Evolutionary conservation across 2,888 invertebrate genomes (phyloP).

Genomic region (Agrochola lychnidis): DNA sequence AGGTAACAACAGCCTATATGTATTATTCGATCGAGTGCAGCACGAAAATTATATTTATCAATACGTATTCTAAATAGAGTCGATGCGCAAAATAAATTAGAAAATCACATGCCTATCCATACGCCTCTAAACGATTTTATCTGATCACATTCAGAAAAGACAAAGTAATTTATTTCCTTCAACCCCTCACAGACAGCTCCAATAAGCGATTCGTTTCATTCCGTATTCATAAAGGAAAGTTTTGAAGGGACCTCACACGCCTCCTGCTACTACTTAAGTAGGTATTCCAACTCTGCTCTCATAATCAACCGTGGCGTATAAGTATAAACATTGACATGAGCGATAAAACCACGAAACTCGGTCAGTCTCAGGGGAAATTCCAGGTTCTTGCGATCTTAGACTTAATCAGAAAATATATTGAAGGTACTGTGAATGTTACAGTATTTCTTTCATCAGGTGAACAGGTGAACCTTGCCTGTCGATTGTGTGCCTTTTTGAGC

Average conservation of each 20-base stretch:
- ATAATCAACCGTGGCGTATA: conserved; percentile 69
- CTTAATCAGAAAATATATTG: conserved; percentile 75
- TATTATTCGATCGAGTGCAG: background rate
- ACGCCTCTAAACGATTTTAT: background rate
- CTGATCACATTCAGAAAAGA: conserved; percentile 24
- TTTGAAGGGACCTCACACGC: conserved; percentile 43
- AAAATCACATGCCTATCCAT: background rate
- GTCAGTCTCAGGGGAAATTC: conserved; percentile 79
- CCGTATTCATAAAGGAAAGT: conserved; percentile 61
- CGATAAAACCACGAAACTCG: conserved; percentile 75
- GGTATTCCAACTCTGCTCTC: conserved; percentile 49
- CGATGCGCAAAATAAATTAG: background rate
- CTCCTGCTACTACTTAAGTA: conserved; percentile 7
- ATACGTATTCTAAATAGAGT: background rate
- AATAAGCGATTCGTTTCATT: conserved; percentile 52
- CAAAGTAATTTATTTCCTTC: conserved; percentile 26
- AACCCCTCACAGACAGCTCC: conserved; percentile 19
- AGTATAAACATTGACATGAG: conserved; percentile 75
- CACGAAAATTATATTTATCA: background rate
- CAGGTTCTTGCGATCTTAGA: conserved; percentile 72
- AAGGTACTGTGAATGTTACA: conserved; percentile 49
- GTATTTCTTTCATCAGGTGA: conserved; percentile 69
- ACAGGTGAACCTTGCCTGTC: conserved; percentile 55
- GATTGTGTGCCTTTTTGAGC: conserved; percentile 57
- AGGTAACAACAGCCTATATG: background rate